Conservation (phyloP, 2,797 vertebrate genomes). For the Acipenser transmontanus region DNA sequence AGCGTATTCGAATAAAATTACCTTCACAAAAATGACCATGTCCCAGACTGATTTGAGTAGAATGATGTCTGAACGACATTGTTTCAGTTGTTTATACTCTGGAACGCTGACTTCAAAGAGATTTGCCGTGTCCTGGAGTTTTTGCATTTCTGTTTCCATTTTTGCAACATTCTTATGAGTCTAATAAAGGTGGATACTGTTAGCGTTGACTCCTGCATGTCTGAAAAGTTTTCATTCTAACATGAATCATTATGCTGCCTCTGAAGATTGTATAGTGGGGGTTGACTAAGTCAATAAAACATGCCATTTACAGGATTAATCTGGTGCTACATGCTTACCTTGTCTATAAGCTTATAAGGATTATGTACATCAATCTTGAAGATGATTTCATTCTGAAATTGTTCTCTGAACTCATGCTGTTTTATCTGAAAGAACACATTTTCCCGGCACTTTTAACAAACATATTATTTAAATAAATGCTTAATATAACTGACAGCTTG, state of each 20-base stretch:
- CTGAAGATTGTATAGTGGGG: neutral
- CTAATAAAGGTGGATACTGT: constrained; percentile 27
- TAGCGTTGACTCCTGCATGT: too few relatives aligned
- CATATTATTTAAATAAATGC: constrained; percentile 79
- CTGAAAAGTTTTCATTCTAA: too few relatives aligned
- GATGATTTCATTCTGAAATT: constrained; percentile 66
- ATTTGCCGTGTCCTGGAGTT: constrained; percentile 59
- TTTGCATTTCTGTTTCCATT: constrained; percentile 61
- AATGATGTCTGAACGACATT: constrained; percentile 59
- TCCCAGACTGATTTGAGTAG: constrained; percentile 70
- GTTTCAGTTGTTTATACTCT: constrained; percentile 66
- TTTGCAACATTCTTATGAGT: constrained; percentile 48
- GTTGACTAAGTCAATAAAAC: too few relatives aligned
- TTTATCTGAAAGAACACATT: constrained; percentile 67
- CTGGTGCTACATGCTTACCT: constrained; percentile 41
- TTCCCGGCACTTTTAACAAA: constrained; percentile 73
- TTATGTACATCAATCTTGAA: constrained; percentile 63
- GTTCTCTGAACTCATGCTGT: constrained; percentile 66
- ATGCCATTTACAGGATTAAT: neutral
- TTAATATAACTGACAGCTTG: constrained; percentile 73
- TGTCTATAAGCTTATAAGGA: constrained; percentile 59
- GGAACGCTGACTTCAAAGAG: constrained; percentile 67
- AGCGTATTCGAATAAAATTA: constrained; percentile 21
- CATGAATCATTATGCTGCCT: too few relatives aligned
- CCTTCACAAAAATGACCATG: constrained; percentile 66